Conservation (phyloP, 2,113 vertebrate species). For the Lamprologus ornatipinnis region DNA sequence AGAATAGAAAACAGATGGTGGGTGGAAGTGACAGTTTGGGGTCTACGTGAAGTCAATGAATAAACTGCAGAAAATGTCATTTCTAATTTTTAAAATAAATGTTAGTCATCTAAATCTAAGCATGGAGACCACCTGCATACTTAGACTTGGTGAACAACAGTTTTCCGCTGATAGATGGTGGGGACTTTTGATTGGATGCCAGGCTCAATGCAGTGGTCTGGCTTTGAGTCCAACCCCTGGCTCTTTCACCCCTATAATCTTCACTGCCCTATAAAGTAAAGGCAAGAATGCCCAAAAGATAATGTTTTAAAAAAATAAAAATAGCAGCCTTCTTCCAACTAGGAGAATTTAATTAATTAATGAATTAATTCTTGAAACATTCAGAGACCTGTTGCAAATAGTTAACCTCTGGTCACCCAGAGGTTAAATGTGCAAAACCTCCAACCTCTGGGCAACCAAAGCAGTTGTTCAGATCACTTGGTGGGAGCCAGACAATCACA, state of each 20-base stretch:
- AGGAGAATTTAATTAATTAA: neutral
- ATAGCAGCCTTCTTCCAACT: neutral
- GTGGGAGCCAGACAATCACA: neutral
- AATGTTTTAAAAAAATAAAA: neutral
- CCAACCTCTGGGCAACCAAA: neutral
- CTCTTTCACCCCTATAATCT: neutral
- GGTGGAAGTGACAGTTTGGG: neutral
- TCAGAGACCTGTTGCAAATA: neutral
- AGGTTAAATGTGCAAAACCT: neutral
- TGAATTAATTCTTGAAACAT: neutral
- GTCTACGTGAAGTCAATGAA: neutral
- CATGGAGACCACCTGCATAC: neutral
- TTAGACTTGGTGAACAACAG: neutral
- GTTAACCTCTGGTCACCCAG: neutral
- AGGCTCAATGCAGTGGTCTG: neutral
- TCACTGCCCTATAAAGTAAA: neutral
- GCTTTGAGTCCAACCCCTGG: neutral
- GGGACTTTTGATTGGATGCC: neutral
- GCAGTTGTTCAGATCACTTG: neutral
- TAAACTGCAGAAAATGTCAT: neutral
- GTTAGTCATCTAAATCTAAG: neutral
- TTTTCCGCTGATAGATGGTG: neutral
- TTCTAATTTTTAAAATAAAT: neutral
- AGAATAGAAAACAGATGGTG: neutral
- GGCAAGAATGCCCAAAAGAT: neutral